phyloP scores from a whole-genome alignment of 1,140 invertebrate species.

The Cydia amplana region DNA sequence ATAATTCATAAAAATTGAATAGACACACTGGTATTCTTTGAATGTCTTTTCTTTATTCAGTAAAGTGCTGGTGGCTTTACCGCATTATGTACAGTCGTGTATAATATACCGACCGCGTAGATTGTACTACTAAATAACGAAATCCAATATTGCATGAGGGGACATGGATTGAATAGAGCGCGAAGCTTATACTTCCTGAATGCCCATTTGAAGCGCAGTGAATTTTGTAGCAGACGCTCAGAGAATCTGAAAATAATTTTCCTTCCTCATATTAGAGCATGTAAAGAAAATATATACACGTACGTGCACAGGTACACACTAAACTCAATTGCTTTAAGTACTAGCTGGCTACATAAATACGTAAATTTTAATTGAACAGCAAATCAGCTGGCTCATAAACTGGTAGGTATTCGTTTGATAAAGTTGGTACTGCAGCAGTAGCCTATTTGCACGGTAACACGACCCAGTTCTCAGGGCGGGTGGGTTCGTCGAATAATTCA shows the following conservation, averaged over 20 bases:
- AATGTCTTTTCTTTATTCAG: slow-evolving; percentile 4
- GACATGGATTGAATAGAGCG: neutral
- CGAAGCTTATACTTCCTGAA: neutral
- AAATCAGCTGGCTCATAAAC: neutral
- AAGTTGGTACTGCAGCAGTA: neutral
- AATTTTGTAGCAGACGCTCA: neutral
- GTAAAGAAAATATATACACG: neutral
- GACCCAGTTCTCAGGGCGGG: slow-evolving; percentile 25
- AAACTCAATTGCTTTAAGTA: neutral
- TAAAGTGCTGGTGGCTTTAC: neutral
- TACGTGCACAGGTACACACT: neutral
- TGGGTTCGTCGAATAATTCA: slow-evolving; percentile 48
- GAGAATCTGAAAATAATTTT: neutral
- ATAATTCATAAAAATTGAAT: slow-evolving; percentile 1
- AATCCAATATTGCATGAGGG: slow-evolving; percentile 1
- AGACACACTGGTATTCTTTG: neutral
- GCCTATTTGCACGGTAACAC: slow-evolving; percentile 9
- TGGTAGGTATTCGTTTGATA: neutral
- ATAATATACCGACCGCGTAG: neutral
- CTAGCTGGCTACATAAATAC: neutral
- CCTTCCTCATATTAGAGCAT: neutral
- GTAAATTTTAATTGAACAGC: neutral
- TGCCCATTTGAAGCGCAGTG: neutral
- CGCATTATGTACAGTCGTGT: neutral
- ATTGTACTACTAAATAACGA: neutral